Percentiles rank a stretch among this genome's conserved stretches.
Evolutionary conservation across 2,888 invertebrate genomes (phyloP).

Genomic region (Eutolmus rufibarbis): DNA sequence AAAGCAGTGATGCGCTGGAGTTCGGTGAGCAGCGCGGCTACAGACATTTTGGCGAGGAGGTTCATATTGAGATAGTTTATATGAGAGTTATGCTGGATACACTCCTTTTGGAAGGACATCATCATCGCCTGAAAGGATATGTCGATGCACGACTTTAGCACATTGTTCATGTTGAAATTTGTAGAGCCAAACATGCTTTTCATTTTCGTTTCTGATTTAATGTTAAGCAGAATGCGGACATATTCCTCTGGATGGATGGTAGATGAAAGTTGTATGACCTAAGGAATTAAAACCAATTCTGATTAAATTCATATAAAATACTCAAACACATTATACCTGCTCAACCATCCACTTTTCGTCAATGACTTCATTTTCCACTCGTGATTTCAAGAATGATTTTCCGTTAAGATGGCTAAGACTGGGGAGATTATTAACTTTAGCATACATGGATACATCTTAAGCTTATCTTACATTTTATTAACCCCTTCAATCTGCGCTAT

Average conservation of each 20-base stretch:
- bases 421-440: conserved; percentile 35
- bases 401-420: background rate
- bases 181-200: conserved; percentile 64
- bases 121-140: conserved; percentile 65
- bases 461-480: conserved; percentile 48
- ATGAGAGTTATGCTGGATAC: conserved; percentile 61
- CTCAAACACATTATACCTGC: conserved; percentile 54
- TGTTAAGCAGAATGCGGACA: conserved; percentile 58
- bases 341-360: conserved; percentile 62
- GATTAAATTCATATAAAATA: background rate
- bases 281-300: conserved; percentile 42
- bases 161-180: conserved; percentile 65
- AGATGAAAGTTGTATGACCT: conserved; percentile 60
- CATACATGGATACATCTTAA: conserved; percentile 28
- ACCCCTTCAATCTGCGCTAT: background rate
- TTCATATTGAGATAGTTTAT: conserved; percentile 62
- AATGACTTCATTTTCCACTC: conserved; percentile 55
- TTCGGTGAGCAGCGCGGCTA: conserved; percentile 55
- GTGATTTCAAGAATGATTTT: conserved; percentile 9
- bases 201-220: conserved; percentile 61
- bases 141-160: conserved; percentile 65
- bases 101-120: conserved; percentile 60
- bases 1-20: conserved; percentile 47
- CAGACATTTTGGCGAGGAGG: conserved; percentile 59
- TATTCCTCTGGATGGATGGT: conserved; percentile 55